phyloP scores from a whole-genome alignment of 2,888 invertebrate genomes.

The Epiblema foenella region DNA sequence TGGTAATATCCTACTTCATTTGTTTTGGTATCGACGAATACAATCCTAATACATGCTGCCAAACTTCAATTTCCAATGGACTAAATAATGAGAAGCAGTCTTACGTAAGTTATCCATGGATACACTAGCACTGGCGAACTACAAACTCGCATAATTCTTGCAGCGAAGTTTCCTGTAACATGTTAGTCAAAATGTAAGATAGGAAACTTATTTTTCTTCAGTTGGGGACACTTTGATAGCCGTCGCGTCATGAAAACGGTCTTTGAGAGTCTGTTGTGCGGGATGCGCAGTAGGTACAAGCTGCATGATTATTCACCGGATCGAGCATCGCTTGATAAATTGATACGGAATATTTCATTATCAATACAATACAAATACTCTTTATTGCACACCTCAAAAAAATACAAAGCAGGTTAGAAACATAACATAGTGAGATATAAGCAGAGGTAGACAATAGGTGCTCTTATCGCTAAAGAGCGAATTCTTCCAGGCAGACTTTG shows the following conservation, averaged over 20 bases:
- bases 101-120: neutral
- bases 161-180: slow-evolving; percentile 22
- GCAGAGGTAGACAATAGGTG: too few species aligned
- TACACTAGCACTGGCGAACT: slow-evolving; percentile 37
- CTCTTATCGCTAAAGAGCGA: too few species aligned
- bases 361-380: too few species aligned
- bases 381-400: too few species aligned
- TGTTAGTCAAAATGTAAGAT: slow-evolving; percentile 38
- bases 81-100: neutral
- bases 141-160: slow-evolving; percentile 44
- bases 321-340: slow-evolving; percentile 4
- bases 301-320: neutral
- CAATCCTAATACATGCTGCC: neutral
- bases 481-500: too few species aligned
- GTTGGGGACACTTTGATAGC: slow-evolving; percentile 14
- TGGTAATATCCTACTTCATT: neutral
- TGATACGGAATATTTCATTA: slow-evolving; percentile 2
- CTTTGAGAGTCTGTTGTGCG: slow-evolving; percentile 23
- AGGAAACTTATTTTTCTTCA: slow-evolving; percentile 32
- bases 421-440: too few species aligned
- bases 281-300: slow-evolving; percentile 3
- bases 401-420: too few species aligned
- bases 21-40: too few species aligned
- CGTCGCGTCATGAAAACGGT: neutral
- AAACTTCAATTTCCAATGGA: neutral